A percentile compares a stretch with the other conserved stretches of the same genome.
Conservation (phyloP, 2,113 vertebrate genomes). For the Cephalopholis sonnerati region DNA sequence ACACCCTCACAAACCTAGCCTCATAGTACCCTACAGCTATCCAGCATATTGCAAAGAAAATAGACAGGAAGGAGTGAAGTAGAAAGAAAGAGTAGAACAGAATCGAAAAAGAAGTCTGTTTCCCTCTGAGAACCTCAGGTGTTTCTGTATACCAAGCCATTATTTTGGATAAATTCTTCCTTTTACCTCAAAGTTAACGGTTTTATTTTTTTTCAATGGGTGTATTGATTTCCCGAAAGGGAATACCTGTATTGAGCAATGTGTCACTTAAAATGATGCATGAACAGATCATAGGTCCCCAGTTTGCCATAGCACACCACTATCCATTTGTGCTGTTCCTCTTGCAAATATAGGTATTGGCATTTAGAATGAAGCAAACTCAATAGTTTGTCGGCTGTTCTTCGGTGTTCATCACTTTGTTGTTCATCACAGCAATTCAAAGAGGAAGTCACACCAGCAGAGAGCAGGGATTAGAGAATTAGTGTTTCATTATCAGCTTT, state of each 20-base stretch:
- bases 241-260: slow-evolving; percentile 68
- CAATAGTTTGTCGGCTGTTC: slow-evolving; percentile 43
- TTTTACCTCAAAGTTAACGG: slow-evolving; percentile 43
- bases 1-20: slow-evolving; percentile 29
- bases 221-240: slow-evolving; percentile 66
- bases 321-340: slow-evolving; percentile 61
- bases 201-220: slow-evolving; percentile 34
- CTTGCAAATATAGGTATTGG: slow-evolving; percentile 63
- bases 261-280: slow-evolving; percentile 77
- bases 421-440: background rate
- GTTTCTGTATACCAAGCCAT: slow-evolving; percentile 30
- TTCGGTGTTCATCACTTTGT: slow-evolving; percentile 41
- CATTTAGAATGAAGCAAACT: slow-evolving; percentile 59
- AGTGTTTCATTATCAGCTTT: slow-evolving; percentile 41
- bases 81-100: slow-evolving; percentile 23
- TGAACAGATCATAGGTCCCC: slow-evolving; percentile 59
- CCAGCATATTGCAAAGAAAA: slow-evolving; percentile 56
- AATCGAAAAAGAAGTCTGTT: slow-evolving; percentile 12
- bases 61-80: slow-evolving; percentile 36
- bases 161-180: slow-evolving; percentile 43
- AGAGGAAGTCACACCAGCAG: background rate
- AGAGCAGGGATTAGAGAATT: slow-evolving; percentile 32
- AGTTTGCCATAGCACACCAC: slow-evolving; percentile 51
- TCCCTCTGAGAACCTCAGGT: slow-evolving; percentile 21
- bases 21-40: slow-evolving; percentile 56